These are phyloP conservation scores for Falco cherrug DNA, from an alignment of 2,797 vertebrate genomes.

Conservation along the genomic window DNA sequence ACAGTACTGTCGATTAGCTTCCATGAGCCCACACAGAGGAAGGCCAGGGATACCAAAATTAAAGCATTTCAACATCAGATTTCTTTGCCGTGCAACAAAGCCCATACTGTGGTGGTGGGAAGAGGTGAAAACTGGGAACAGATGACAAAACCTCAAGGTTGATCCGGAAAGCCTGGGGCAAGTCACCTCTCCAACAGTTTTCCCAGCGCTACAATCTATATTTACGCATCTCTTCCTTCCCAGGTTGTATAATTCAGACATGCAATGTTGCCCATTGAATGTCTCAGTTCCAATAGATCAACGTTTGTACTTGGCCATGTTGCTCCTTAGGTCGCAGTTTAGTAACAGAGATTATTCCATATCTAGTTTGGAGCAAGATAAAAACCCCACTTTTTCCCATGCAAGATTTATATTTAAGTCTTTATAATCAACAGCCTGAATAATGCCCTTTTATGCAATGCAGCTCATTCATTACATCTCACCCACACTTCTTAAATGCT, in stretches of 20 bases:
- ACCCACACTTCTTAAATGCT: conserved; percentile 29
- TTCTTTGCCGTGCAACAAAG: background rate
- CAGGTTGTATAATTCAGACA: rapidly evolving
- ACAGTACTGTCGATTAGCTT: too few relatives aligned
- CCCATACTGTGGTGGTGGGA: background rate
- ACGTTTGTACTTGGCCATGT: background rate
- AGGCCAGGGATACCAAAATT: background rate
- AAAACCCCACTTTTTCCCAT: background rate
- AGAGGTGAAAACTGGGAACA: background rate
- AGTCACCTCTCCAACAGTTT: background rate
- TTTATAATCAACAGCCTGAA: background rate
- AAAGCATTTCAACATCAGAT: background rate
- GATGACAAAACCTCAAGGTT: background rate
- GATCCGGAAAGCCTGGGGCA: background rate
- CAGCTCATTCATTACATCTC: conserved; percentile 28
- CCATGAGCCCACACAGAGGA: background rate
- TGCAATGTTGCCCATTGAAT: rapidly evolving
- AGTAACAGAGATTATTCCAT: background rate
- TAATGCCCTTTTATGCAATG: background rate
- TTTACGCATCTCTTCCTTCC: background rate
- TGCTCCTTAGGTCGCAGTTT: background rate
- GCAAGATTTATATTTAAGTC: background rate
- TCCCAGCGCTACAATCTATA: background rate
- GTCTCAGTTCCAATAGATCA: background rate
- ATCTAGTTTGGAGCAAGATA: background rate